Evolutionary conservation across 2,888 invertebrate species (phyloP), one percentile per base, ranked within the genome.

Genomic region (Drosophila affinis): DNA sequence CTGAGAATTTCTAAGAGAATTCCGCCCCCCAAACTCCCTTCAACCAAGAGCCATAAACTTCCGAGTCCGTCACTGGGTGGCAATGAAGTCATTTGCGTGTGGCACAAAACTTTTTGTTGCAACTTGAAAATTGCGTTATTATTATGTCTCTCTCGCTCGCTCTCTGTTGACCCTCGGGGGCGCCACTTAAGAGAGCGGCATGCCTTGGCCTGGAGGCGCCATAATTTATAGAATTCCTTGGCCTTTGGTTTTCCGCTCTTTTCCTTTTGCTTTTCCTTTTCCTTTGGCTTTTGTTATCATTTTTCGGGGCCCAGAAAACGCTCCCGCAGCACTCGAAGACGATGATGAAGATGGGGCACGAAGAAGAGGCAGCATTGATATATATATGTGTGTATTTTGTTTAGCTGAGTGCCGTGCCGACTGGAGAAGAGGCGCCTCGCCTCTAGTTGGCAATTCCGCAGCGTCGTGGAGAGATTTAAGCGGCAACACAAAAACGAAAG

Each of bases 401-500:
- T 52, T 67, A 61, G 48, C 61, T 60, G 72, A 14, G 39, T 39
- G 14, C 39, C 39, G 39, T 39, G 39, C 39, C 39, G 39, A 39
- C 39, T 39, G 39, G 39, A 39, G 39, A 14, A 39, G 56, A 62
- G 79, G 81, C 83, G 75, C 81, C 58, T 62, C 79, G 75, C 81
- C 58, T 62, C 79, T 86, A 84, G 84, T 84, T 86, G 83, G 83
- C 77, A 83, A 83, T 75, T 81, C 76, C 81, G 76, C 65, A 73
- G 86, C 84, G 72, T 71, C 73, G 86, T 64, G 84, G 61, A 65
- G 62, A 81, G 69, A 61, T 69, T 71, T 55, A 45, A 62, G 72
- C 76, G 39, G 75, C 81, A 64, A 67, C 72, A 55, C 39, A 67
- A 67, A 27, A 10, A 10, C 32, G 3, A 34, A 55, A 47, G 10